Conservation (phyloP, 53 echinoderm and acorn worm species). For the Paelopatides confundens region DNA sequence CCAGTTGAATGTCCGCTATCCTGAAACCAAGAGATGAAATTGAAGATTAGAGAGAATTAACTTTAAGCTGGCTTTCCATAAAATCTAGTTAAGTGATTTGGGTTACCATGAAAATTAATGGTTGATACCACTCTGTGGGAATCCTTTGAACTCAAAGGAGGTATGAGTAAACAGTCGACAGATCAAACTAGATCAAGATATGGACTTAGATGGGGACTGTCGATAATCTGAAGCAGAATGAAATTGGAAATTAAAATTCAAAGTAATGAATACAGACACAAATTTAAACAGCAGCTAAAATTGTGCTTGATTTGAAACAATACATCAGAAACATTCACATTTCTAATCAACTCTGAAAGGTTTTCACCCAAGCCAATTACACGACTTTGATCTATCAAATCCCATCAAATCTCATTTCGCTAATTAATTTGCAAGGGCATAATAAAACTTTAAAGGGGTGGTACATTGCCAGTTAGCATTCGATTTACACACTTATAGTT, state of each 20-base stretch:
- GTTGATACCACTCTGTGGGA: constrained; percentile 28
- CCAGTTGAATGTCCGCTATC: constrained; percentile 29
- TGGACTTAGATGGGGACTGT: background rate
- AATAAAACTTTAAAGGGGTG: too few relatives aligned
- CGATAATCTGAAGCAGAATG: background rate
- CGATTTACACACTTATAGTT: too few relatives aligned
- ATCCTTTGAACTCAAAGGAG: constrained; percentile 35
- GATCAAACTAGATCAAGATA: constrained; percentile 29
- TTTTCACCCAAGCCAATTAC: background rate
- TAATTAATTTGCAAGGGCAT: background rate
- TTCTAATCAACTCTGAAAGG: background rate
- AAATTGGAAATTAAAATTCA: background rate
- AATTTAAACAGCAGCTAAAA: background rate
- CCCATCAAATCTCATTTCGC: background rate
- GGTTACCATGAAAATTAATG: constrained; percentile 47
- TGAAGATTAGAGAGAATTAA: constrained; percentile 49
- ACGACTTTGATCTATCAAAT: background rate
- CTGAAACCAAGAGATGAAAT: constrained; percentile 49
- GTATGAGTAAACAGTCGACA: constrained; percentile 12
- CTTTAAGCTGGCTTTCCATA: constrained; percentile 47
- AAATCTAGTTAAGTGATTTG: constrained; percentile 49
- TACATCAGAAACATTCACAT: background rate
- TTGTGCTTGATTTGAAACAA: background rate
- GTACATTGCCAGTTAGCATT: too few relatives aligned
- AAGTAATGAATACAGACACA: background rate